A percentile compares a stretch with the other conserved stretches of the same genome.
These are phyloP conservation scores for Sepiola atlantica DNA, from an alignment of 2,888 invertebrate species.

Conservation along the genomic window DNA sequence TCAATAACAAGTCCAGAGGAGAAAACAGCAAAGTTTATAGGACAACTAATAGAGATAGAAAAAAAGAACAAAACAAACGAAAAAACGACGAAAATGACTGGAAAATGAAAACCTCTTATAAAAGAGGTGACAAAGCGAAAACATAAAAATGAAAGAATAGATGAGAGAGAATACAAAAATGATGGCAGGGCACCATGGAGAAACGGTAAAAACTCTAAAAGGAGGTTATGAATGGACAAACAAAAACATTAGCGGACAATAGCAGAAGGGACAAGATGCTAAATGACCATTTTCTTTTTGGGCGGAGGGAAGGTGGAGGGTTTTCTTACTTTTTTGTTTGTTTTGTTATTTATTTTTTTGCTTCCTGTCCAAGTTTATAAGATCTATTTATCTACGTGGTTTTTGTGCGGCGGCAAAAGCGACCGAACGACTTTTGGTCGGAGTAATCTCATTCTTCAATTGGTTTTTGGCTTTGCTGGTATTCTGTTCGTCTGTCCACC, in stretches of 20 bases:
- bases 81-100: background rate
- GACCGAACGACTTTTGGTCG: background rate
- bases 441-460: background rate
- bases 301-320: too few species aligned
- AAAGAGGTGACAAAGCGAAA: background rate
- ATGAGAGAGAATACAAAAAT: background rate
- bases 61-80: too few species aligned
- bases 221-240: background rate
- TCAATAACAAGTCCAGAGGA: background rate
- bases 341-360: too few species aligned
- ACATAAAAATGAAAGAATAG: background rate
- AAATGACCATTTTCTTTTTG: background rate
- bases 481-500: background rate
- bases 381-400: background rate
- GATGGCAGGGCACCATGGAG: background rate
- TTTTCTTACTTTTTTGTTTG: too few species aligned
- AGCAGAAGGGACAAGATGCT: background rate
- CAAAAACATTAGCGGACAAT: background rate
- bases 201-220: background rate
- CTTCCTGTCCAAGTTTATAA: background rate
- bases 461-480: slow-evolving; percentile 10
- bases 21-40: background rate
- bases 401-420: slow-evolving; percentile 2
- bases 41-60: background rate
- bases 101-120: background rate